Conservation (phyloP, 1,140 invertebrate genomes). For the Lineus longissimus region DNA sequence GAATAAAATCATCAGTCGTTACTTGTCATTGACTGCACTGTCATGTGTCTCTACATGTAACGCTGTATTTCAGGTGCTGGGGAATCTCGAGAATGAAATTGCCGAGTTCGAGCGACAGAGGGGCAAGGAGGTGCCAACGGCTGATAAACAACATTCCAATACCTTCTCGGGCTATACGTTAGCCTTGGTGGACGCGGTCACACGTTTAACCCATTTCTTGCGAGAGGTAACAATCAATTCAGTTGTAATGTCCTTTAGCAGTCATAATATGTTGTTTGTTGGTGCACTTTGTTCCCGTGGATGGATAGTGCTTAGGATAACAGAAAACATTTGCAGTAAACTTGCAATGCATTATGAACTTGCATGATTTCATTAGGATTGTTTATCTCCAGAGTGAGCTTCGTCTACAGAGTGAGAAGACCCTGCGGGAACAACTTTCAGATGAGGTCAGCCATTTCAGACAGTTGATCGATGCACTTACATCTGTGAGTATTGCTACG, state of each 20-base stretch:
- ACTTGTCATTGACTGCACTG: too few species aligned
- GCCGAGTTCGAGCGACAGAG: slow-evolving; percentile 40
- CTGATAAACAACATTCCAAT: slow-evolving; percentile 24
- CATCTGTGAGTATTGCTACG: slow-evolving; percentile 31
- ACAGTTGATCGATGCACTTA: slow-evolving; percentile 38
- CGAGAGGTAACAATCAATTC: slow-evolving; percentile 31
- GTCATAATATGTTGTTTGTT: too few species aligned
- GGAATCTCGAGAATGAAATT: slow-evolving; percentile 38
- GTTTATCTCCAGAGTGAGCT: slow-evolving; percentile 35
- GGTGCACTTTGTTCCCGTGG: too few species aligned
- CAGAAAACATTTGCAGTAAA: too few species aligned
- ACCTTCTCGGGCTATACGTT: slow-evolving; percentile 46
- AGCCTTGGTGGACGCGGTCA: slow-evolving; percentile 40
- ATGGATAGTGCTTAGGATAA: too few species aligned
- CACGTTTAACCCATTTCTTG: slow-evolving; percentile 40
- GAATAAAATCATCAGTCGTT: too few species aligned
- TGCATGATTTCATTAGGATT: not conserved
- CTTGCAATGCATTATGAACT: too few species aligned
- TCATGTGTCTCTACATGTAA: not conserved
- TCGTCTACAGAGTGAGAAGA: slow-evolving; percentile 33
- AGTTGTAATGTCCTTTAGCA: not conserved
- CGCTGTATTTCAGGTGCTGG: slow-evolving; percentile 31
- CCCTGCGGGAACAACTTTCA: slow-evolving; percentile 40
- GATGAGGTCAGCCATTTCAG: slow-evolving; percentile 41
- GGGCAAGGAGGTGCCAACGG: slow-evolving; percentile 29